Conservation (phyloP, 2,888 invertebrate genomes). For the Isoperla grammatica region DNA sequence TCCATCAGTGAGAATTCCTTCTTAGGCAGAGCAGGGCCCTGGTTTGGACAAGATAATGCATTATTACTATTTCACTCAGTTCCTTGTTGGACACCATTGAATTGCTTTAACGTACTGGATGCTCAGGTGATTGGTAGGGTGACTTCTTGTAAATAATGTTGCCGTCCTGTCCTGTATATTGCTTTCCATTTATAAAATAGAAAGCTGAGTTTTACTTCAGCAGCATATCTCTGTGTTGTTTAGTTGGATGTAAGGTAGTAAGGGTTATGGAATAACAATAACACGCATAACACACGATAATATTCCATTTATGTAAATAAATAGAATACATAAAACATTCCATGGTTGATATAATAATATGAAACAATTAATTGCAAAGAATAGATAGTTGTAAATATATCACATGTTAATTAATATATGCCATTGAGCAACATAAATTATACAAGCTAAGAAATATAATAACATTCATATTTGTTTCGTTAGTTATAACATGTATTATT, state of each 20-base stretch:
- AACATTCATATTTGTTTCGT: too few relatives aligned
- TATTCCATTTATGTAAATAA: constrained; percentile 1
- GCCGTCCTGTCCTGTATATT: too few relatives aligned
- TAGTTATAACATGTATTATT: constrained; percentile 12
- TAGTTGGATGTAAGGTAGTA: not conserved
- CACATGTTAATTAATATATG: not conserved
- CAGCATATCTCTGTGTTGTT: too few relatives aligned
- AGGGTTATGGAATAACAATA: not conserved
- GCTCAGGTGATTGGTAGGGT: too few relatives aligned
- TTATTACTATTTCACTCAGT: not conserved
- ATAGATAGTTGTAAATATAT: not conserved
- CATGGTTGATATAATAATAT: not conserved
- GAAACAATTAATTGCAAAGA: not conserved
- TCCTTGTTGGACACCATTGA: too few relatives aligned
- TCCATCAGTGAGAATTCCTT: constrained; percentile 42
- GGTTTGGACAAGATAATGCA: constrained; percentile 21
- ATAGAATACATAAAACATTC: not conserved
- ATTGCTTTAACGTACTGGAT: too few relatives aligned
- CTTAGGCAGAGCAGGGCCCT: constrained; percentile 34
- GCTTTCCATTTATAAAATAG: too few relatives aligned
- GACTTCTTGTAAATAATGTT: too few relatives aligned
- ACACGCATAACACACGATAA: not conserved
- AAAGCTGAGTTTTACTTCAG: too few relatives aligned
- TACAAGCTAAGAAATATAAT: too few relatives aligned
- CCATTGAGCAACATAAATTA: not conserved